Base-by-base conservation (phyloP, 1,140 invertebrate genomes). In the Hyles euphorbiae region DNA sequence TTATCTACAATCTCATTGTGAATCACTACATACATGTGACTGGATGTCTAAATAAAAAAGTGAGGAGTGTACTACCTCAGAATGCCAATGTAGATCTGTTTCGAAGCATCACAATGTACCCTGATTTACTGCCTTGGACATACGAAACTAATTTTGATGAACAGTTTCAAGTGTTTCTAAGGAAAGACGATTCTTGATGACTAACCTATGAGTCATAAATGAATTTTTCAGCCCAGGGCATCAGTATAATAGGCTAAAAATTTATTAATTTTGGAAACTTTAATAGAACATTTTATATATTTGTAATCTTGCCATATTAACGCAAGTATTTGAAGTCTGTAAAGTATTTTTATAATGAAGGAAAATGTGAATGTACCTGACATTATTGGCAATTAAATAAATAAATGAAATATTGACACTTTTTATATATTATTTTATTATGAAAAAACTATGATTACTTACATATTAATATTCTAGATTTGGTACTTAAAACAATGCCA, bases 11-110 rank as follows among this genome's bases (percentile, higher is more conserved):
- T 56, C 74, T 89, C 53, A 88, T 90, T 61, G 78, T 83, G 3
- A 83, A 80, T 51, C 67, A 90, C 59, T 90, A 88, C 57, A 88
- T 89, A 49, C 78, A 88, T 76, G 84, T 75, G 33, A 80, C 72
- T 43, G 87, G 88, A 7, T 90, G 88, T 61, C 63, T 89, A 0
- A 90, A 90, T 72, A 82, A 76, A 40, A 89, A 89, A 83, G 83
- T 89, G 1, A 76, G 89, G 50, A 81, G 84, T 74, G 81, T 90
- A 12, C 55, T 90, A 11, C 83, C 89, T 5, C 67, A 78, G 58
- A 78, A 81, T 71, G 72, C 75, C 9, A 78, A 83, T 70, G 68
- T 76, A n/a, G 70, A 80, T 67, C 65, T 87, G 43, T 64, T 86
- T 9, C 63, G 56, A 44, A 69, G 78, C 58, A 75, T 90, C 5